Base-by-base conservation (phyloP, 2,888 invertebrate species). In the Empis stercorea region DNA sequence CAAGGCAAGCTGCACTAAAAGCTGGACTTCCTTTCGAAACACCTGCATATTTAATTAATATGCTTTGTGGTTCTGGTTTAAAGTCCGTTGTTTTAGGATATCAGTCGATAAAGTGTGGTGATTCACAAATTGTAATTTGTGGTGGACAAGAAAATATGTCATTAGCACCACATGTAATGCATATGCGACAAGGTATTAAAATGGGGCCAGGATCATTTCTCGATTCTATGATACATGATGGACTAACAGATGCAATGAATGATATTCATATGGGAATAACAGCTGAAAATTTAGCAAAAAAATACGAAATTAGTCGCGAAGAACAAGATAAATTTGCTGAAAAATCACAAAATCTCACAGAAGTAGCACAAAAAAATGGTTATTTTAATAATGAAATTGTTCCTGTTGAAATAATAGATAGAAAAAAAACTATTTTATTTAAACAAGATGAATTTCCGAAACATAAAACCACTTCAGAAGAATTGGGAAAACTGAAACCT, bases 141-240 rank as follows among this genome's bases (percentile, higher is more conserved):
- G 87, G 87, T 30, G 89, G 89, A 0, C 87, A 87, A 70, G 89
- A 89, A 66, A 82, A 71, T 56, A 89, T 89, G 89, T 83, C 82
- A 46, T 72, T 75, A 65, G 77, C 86, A 4, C 82, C 81, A 2
- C 88, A 88, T 63, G 72, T 73, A 5, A 68, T 77, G 30, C 68
- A 77, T 55, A 57, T 86, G 51, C 72, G 88, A 42, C 61, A 67
- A 51, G 81, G 81, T 11, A 59, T 75, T 4, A 84, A 81, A 71
- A 71, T 84, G 68, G 87, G 87, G 5, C 65, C 79, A 54, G 68
- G 71, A 6, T 67, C 68, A 23, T 59, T 87, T 54, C 58, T 71
- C 4, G 88, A 89, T 61, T 75, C 80, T 0, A 71, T 87, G 73
- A 45, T 84, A 1, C 53, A 59, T 32, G 86, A 86, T 68, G 84